phyloP scores from a whole-genome alignment of 2,113 vertebrate genomes.

The Prionailurus bengalensis region DNA sequence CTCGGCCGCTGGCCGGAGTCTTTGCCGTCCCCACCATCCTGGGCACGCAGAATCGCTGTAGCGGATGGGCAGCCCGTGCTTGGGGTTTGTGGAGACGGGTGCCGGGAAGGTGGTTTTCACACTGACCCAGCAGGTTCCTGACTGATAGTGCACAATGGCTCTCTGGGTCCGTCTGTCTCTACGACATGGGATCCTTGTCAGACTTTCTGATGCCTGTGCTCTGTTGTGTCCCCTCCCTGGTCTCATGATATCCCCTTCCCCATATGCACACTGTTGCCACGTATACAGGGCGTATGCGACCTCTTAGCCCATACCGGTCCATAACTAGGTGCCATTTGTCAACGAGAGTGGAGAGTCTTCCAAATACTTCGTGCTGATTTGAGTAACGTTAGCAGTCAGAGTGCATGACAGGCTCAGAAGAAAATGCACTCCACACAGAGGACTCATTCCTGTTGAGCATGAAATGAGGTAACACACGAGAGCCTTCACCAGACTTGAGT shows the following conservation, averaged over 20 bases:
- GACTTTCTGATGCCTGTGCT: neutral
- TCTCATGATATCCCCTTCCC: neutral
- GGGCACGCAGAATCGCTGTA: neutral
- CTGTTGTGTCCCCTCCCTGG: neutral
- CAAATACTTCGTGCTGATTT: neutral
- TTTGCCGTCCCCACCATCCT: neutral
- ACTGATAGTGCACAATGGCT: too few relatives aligned
- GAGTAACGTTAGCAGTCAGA: neutral
- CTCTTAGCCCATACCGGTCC: neutral
- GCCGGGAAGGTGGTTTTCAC: neutral
- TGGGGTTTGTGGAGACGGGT: neutral
- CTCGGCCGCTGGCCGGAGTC: too few relatives aligned
- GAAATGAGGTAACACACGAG: neutral
- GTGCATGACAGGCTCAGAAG: neutral
- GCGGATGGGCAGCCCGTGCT: neutral
- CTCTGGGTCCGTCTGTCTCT: neutral
- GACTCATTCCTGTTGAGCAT: neutral
- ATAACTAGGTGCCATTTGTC: neutral
- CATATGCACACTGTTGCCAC: rapidly evolving
- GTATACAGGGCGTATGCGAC: rapidly evolving
- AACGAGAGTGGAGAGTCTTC: neutral
- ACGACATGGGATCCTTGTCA: too few relatives aligned
- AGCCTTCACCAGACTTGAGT: neutral
- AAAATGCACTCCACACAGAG: neutral
- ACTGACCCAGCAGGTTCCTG: neutral